Percentiles rank a stretch among this genome's conserved stretches.
Conservation (phyloP, 2,888 invertebrate species). For the Synanthedon vespiformis region DNA sequence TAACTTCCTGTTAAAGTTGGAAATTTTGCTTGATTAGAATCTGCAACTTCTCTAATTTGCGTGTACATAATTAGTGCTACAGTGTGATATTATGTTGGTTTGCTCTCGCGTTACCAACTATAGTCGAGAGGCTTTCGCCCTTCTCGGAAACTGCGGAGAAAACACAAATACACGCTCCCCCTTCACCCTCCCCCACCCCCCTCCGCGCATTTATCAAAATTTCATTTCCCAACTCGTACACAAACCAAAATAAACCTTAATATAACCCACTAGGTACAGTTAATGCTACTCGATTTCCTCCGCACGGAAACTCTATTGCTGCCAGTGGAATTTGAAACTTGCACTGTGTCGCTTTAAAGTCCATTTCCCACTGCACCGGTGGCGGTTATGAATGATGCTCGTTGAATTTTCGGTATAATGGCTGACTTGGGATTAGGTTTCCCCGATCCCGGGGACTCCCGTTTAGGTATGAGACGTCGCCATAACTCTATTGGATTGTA, state of each 20-base stretch:
- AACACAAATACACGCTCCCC: conserved; percentile 44
- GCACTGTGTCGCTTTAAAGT: conserved; percentile 28
- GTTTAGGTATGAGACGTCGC: conserved; percentile 41
- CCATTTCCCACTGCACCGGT: conserved; percentile 17
- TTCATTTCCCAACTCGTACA: conserved; percentile 56
- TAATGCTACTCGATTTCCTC: conserved; percentile 45
- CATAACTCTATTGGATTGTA: conserved; percentile 48
- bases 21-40: too few relatives aligned
- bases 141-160: conserved; percentile 43
- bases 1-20: too few relatives aligned
- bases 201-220: conserved; percentile 58
- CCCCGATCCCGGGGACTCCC: conserved; percentile 38
- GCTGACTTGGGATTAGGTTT: conserved; percentile 63
- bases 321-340: conserved; percentile 31
- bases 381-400: conserved; percentile 39
- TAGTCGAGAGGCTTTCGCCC: conserved; percentile 40
- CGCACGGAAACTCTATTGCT: conserved; percentile 25
- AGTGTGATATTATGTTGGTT: conserved; percentile 9
- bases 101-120: conserved; percentile 32
- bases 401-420: conserved; percentile 60
- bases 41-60: too few relatives aligned
- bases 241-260: conserved; percentile 54
- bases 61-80: neutral
- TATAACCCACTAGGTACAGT: conserved; percentile 34
- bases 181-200: conserved; percentile 10